A percentile compares a stretch with the other conserved stretches of the same genome.
phyloP scores from a whole-genome alignment of 2,113 vertebrate genomes.

The Gnathonemus longibarbis region DNA sequence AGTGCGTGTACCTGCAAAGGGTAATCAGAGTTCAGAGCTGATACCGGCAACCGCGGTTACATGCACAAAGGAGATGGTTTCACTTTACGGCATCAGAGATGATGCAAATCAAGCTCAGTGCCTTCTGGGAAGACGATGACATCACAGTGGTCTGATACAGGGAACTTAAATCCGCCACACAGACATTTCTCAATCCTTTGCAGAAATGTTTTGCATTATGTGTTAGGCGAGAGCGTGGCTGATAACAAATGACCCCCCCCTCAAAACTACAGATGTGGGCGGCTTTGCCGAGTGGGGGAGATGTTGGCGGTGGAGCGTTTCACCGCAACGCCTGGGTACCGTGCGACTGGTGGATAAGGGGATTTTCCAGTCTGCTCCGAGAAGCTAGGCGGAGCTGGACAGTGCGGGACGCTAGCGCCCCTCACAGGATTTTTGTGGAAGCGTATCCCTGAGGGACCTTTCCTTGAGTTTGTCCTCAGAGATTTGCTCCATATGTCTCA shows the following conservation, averaged over 20 bases:
- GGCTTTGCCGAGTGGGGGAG: neutral
- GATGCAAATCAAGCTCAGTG: neutral
- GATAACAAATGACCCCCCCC: neutral
- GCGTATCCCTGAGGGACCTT: neutral
- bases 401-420: neutral
- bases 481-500: neutral
- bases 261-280: neutral
- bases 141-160: neutral
- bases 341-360: neutral
- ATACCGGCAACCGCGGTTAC: neutral
- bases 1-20: neutral
- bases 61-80: neutral
- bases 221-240: neutral
- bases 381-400: neutral
- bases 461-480: neutral
- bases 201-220: neutral
- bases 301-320: neutral
- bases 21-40: neutral
- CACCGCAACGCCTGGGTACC: neutral
- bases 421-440: neutral
- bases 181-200: neutral
- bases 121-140: neutral
- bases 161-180: neutral
- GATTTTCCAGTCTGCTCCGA: neutral
- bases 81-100: neutral